A percentile compares a stretch with the other conserved stretches of the same genome.
These are phyloP conservation scores for Cyclargus thomasi DNA, from an alignment of 1,140 invertebrate genomes.

Conservation along the genomic window DNA sequence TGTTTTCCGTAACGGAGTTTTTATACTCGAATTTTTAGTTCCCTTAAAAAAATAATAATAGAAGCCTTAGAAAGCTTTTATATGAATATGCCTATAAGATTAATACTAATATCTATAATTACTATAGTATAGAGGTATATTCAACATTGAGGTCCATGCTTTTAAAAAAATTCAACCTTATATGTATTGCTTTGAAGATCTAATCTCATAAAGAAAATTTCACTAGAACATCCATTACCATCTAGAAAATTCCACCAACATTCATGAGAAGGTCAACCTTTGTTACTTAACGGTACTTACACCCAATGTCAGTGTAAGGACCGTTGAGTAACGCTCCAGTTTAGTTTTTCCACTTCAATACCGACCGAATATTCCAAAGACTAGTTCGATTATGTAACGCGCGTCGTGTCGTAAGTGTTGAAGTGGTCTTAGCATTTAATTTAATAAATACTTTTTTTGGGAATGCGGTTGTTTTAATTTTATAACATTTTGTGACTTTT, in stretches of 20 bases:
- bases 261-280: background rate
- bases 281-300: background rate
- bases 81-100: no score
- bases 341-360: conserved; percentile 1
- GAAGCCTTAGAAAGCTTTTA: no score
- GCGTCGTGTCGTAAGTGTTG: background rate
- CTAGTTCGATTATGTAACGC: background rate
- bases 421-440: background rate
- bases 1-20: no score
- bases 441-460: background rate
- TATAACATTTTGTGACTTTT: no score
- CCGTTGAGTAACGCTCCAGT: background rate
- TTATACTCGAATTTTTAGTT: no score
- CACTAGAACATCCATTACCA: background rate
- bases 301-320: background rate
- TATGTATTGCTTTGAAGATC: no score
- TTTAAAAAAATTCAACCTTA: no score
- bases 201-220: background rate
- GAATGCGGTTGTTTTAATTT: background rate
- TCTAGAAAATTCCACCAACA: background rate
- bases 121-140: no score
- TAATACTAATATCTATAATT: no score
- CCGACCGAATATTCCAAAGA: conserved; percentile 6
- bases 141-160: no score
- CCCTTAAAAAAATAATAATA: no score